Evolutionary conservation across 2,797 vertebrate species (phyloP).

Genomic region (Liparis tanakae): DNA sequence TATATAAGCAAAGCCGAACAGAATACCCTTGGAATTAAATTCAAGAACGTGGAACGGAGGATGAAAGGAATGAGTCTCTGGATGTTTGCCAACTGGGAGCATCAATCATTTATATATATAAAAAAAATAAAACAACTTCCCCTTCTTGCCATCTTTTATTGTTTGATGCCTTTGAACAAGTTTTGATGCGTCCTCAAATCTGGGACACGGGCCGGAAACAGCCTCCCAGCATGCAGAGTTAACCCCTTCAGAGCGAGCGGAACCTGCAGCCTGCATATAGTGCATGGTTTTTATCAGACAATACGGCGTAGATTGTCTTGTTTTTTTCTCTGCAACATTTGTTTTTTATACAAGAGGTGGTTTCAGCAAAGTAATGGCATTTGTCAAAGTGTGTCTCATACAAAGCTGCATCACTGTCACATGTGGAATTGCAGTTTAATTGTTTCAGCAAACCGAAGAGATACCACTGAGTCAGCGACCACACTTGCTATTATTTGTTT

Average conservation of each 20-base stretch:
- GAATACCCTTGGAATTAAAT: conserved; percentile 34
- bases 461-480: neutral
- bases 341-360: neutral
- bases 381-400: conserved; percentile 4
- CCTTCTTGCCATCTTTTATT: conserved; percentile 46
- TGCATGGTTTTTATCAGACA: neutral
- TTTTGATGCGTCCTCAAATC: conserved; percentile 53
- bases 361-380: conserved; percentile 5
- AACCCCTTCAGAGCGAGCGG: conserved; percentile 17
- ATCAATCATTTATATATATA: conserved; percentile 60
- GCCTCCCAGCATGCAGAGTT: conserved; percentile 26
- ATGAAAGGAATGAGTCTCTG: conserved; percentile 52
- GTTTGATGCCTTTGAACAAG: conserved; percentile 67
- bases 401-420: conserved; percentile 9
- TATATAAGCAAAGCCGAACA: conserved; percentile 32
- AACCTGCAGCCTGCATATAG: conserved; percentile 7
- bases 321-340: neutral
- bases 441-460: neutral
- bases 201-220: conserved; percentile 48
- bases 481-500: neutral
- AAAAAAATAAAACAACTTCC: conserved; percentile 44
- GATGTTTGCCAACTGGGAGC: conserved; percentile 56
- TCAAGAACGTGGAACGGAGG: conserved; percentile 34
- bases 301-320: neutral
- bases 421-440: conserved; percentile 19